Conservation (phyloP, 1,140 invertebrate species). For the Eumeta japonica region DNA sequence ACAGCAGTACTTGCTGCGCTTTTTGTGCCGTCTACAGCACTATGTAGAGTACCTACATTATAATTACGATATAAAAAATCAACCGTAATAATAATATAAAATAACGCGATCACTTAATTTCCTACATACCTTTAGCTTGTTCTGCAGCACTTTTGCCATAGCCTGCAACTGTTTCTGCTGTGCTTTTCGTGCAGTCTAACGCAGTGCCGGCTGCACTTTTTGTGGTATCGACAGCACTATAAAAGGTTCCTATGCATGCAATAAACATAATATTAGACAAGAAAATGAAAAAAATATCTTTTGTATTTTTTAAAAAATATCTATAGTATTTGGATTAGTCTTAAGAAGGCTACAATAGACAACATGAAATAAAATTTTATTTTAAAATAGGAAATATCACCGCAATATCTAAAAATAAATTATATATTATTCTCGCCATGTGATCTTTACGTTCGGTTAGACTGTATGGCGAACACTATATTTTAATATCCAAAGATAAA, state of each 20-base stretch:
- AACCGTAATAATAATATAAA: conserved; percentile 12
- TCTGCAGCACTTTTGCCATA: conserved; percentile 25
- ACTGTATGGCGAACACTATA: no score
- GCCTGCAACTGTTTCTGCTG: conserved; percentile 19
- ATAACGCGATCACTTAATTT: no score
- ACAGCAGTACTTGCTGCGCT: conserved; percentile 25
- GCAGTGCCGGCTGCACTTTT: conserved; percentile 27
- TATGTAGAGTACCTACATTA: conserved; percentile 15
- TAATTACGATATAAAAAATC: conserved; percentile 14
- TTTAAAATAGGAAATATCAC: no score
- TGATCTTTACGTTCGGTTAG: no score
- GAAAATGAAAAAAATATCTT: background rate
- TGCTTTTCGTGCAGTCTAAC: conserved; percentile 29
- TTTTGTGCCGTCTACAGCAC: conserved; percentile 33
- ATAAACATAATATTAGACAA: conserved; percentile 3
- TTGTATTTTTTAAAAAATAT: no score
- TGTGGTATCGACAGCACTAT: conserved; percentile 26
- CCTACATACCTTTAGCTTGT: background rate
- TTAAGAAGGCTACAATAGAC: no score
- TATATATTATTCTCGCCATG: no score
- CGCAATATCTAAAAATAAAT: no score
- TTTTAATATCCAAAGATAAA: no score
- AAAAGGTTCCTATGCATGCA: conserved; percentile 21
- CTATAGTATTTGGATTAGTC: no score
- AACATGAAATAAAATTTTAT: no score